Base-by-base conservation (phyloP, 2,797 vertebrate species). In the Gymnothorax javanicus region DNA sequence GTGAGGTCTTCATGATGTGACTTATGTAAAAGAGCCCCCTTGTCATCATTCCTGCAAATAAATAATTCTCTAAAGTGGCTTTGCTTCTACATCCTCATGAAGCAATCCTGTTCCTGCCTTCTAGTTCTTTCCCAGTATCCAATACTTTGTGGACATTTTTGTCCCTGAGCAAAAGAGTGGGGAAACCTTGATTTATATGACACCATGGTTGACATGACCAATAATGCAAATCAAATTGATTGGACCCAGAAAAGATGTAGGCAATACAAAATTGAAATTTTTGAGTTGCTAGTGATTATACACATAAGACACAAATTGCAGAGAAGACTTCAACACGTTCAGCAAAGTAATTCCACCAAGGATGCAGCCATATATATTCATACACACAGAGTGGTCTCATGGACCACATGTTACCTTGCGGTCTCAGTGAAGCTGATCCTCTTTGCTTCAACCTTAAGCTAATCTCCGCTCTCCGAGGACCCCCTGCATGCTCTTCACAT, bases 371-470 rank as follows among this genome's bases (percentile, higher is more conserved):
- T 81, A 17, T 17, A 13, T 50, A 8, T 3, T n/a, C 13, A 15
- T 54, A 54, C 57, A 8, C 87, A 60, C 73, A 81, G 87, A 86
- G 52, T 7, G 11, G 56, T 7, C 82, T 60, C 56, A 13, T 33
- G 82, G n/a, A 57, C 11, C 20, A 52, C 12, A 77, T 73, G 73
- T 88, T 92, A 91, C 92, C 93, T 93, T 90, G 92, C 94, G 91
- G 91, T 93, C 92, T 93, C 91, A 92, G 91, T 87, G 83, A 85
- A 92, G 87, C 84, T 86, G 8, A 54, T 62, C 84, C 60, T 82
- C 86, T 89, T 88, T 86, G 86, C 92, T 93, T 94, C 91, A 91
- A 94, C 93, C 92, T 92, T 90, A 89, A 83, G 90, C 91, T 94
- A 93, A 94, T 94, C 90, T 91, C 77, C 88, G 69, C 87, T 69